A percentile compares a stretch with the other conserved stretches of the same genome.
Evolutionary conservation across 2,888 invertebrate genomes (phyloP).

Genomic region (Lepeophtheirus nordmannii): DNA sequence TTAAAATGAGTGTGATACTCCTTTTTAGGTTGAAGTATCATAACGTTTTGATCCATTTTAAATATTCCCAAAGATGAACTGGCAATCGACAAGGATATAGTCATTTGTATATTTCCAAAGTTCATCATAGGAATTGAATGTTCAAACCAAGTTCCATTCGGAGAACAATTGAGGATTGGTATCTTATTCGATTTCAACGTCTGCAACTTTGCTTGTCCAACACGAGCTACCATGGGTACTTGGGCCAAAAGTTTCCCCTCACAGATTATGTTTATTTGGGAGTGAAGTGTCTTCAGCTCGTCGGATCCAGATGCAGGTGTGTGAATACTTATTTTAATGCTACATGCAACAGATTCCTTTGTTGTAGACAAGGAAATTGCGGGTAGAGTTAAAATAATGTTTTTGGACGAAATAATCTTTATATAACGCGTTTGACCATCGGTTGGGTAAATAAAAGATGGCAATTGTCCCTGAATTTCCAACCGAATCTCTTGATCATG

Average conservation of each 20-base stretch:
- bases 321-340: constrained; percentile 1
- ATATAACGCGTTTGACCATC: background rate
- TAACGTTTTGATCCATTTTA: background rate
- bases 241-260: background rate
- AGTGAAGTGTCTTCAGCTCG: background rate
- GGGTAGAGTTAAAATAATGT: background rate
- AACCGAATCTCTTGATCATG: background rate
- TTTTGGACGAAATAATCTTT: constrained; percentile 3
- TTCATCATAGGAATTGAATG: background rate
- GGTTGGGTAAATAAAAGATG: background rate
- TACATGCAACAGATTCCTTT: background rate
- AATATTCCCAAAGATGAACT: background rate
- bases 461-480: background rate
- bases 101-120: background rate
- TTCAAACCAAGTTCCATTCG: background rate
- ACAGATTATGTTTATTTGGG: background rate
- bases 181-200: background rate
- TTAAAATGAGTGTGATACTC: background rate
- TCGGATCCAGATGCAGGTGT: background rate
- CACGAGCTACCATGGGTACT: constrained; percentile 1
- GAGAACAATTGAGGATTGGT: background rate
- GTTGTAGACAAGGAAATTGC: background rate
- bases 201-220: background rate
- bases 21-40: background rate
- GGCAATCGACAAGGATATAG: background rate